These are phyloP conservation scores for Diaperis boleti DNA, from an alignment of 2,888 invertebrate genomes.

Conservation along the genomic window DNA sequence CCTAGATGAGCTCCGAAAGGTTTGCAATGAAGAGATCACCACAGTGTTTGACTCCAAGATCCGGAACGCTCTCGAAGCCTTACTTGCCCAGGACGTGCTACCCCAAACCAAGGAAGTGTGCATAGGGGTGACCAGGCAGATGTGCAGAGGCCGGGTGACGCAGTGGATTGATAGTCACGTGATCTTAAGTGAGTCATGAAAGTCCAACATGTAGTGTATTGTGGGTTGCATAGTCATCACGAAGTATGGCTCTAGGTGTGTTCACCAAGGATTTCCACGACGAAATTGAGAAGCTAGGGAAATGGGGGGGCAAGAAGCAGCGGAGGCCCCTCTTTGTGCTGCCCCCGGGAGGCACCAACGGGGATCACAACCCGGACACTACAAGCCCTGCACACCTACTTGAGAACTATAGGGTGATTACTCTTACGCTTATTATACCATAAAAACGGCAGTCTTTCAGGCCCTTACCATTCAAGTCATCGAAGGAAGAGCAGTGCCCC, in stretches of 20 bases:
- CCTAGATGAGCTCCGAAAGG: slow-evolving; percentile 41
- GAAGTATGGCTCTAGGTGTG: slow-evolving; percentile 53
- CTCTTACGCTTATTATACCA: not conserved
- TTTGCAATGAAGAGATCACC: slow-evolving; percentile 50
- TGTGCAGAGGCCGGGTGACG: slow-evolving; percentile 67
- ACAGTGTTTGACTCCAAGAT: slow-evolving; percentile 54
- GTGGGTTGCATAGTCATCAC: no score
- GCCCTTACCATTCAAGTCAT: not conserved
- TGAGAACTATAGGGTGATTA: slow-evolving; percentile 40
- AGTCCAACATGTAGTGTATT: no score
- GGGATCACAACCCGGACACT: slow-evolving; percentile 53
- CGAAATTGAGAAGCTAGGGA: slow-evolving; percentile 53
- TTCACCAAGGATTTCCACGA: slow-evolving; percentile 62
- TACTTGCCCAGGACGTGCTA: slow-evolving; percentile 70
- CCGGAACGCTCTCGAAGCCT: slow-evolving; percentile 60
- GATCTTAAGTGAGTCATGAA: slow-evolving; percentile 46
- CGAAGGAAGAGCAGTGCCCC: not conserved
- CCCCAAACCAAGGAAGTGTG: slow-evolving; percentile 68
- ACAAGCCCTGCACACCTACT: slow-evolving; percentile 56
- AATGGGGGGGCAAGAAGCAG: slow-evolving; percentile 35
- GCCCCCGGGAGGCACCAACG: slow-evolving; percentile 52
- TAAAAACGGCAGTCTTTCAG: not conserved
- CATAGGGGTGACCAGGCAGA: slow-evolving; percentile 66
- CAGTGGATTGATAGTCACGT: slow-evolving; percentile 72
- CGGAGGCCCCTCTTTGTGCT: slow-evolving; percentile 51